Conservation (phyloP, 2,888 invertebrate species). For the Dasypolia templi region DNA sequence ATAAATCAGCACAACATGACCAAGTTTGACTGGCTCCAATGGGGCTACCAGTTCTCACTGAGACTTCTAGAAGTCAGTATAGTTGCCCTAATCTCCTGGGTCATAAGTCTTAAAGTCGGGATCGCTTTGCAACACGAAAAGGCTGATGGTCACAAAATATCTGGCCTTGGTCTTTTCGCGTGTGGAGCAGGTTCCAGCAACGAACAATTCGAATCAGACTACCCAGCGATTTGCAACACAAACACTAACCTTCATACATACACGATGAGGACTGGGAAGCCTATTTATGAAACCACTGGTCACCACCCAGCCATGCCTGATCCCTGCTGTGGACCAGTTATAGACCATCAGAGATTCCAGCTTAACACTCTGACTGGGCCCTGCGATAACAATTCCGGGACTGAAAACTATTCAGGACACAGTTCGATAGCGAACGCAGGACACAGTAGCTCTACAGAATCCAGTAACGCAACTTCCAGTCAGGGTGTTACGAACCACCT, state of each 20-base stretch:
- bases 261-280: slow-evolving; percentile 94
- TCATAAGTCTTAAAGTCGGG: slow-evolving; percentile 93
- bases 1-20: slow-evolving; percentile 90
- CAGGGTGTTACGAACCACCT: slow-evolving; percentile 89
- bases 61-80: slow-evolving; percentile 96
- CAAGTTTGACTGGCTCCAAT: slow-evolving; percentile 96
- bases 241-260: slow-evolving; percentile 96
- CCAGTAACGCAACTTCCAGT: slow-evolving; percentile 88
- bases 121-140: slow-evolving; percentile 93
- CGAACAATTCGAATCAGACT: slow-evolving; percentile 95
- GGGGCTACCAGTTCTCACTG: slow-evolving; percentile 97
- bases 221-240: slow-evolving; percentile 96
- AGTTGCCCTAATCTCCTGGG: slow-evolving; percentile 96
- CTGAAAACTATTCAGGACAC: slow-evolving; percentile 92
- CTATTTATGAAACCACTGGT: slow-evolving; percentile 92
- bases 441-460: slow-evolving; percentile 89
- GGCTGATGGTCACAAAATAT: slow-evolving; percentile 91
- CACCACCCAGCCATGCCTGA: slow-evolving; percentile 85
- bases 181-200: slow-evolving; percentile 96
- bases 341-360: slow-evolving; percentile 87
- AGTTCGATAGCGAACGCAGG: slow-evolving; percentile 90
- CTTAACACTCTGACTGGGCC: slow-evolving; percentile 89
- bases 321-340: slow-evolving; percentile 84
- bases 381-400: slow-evolving; percentile 91
- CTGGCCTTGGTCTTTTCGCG: slow-evolving; percentile 95